Base-by-base conservation (phyloP, 2,113 vertebrate species). In the Oreocharis arfaki region DNA sequence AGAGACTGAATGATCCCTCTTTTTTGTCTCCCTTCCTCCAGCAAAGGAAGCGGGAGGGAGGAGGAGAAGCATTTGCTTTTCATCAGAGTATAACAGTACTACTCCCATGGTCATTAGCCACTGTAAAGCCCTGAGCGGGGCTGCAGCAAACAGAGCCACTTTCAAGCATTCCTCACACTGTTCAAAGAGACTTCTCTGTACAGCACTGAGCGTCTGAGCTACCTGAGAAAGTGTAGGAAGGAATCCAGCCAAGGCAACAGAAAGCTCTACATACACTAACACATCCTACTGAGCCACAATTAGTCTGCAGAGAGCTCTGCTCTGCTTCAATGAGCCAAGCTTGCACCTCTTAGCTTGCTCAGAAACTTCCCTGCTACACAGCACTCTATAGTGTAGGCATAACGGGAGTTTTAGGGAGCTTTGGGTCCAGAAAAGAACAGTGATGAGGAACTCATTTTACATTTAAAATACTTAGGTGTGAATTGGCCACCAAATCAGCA, bases 401-500 rank as follows among this genome's bases (percentile, higher is more conserved):
- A 41, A 8, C 35, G 26, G 23, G 28, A 46, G 44, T 17, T 87
- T 76, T n/a, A 56, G 19, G 0, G 4, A 84, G 49, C 49, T 82
- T 61, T 46, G 14, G 47, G 52, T 19, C 13, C 50, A 50, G 35
- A 27, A 61, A 73, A 67, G 30, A 93, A 73, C 18, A 35, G 24
- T 30, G 26, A 55, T 10, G 23, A 59, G 19, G 53, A 87, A 33
- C 32, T 28, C 6, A 53, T 80, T 76, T 93, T 91, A 91, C 71
- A 83, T 91, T 92, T 96, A 64, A 87, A 82, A 57, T 24, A 84
- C 93, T 85, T 18, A 94, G 88, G 71, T 95, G 64, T 96, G 69
- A 50, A 63, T 55, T 61, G 59, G 57, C 92, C 85, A 85, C 85
- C 93, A 95, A 90, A 80, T 74, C 81, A 88, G 70, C 65, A 78